Evolutionary conservation across 1,140 invertebrate species (phyloP), one percentile per base, ranked within the genome.

Genomic region (Drosophila trapezifrons): DNA sequence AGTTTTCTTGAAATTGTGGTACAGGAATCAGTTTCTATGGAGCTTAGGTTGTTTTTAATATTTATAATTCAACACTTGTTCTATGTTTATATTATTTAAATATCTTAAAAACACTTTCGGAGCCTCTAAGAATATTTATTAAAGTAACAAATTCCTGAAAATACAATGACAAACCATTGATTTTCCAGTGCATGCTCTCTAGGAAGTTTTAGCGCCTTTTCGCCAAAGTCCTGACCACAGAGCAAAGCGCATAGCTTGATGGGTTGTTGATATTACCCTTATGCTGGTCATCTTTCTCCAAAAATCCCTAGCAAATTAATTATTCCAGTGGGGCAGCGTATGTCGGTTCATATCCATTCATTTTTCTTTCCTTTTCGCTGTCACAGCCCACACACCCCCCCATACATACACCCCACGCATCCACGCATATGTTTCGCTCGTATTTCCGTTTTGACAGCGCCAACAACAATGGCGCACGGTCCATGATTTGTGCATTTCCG

Each of bases 401-500:
- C 29, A 35, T 29, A 8, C 15, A 2, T 15, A 47, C 43, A 15
- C 27, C 67, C 60, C 38, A 45, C 25, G 38, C 62, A 52, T 45
- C 29, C 54, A 64, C 38, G 55, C 83, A 82, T 87, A 87, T 87
- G 78, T 79, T 79, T 74, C 70, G 69, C 57, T 59, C 70, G 78
- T 79, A 86, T 86, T 87, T 86, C 83, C 83, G 83, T 62, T 86
- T 45, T 72, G 55, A 62, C 67, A 65, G 60, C 64, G 78, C 47
- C 63, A 76, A 52, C 82, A 70, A 71, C 81, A 85, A 86, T 75
- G 80, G 66, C 65, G 37, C 63, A 69, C 63, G 70, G 56, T 65
- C 47, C 60, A 74, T 86, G 83, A 86, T 86, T 86, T 86, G 83
- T 87, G 83, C 71, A 82, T 87, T 86, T 86, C 83, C 82, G 78